Base-by-base conservation (phyloP, 2,113 vertebrate genomes). In the Heterotis niloticus region DNA sequence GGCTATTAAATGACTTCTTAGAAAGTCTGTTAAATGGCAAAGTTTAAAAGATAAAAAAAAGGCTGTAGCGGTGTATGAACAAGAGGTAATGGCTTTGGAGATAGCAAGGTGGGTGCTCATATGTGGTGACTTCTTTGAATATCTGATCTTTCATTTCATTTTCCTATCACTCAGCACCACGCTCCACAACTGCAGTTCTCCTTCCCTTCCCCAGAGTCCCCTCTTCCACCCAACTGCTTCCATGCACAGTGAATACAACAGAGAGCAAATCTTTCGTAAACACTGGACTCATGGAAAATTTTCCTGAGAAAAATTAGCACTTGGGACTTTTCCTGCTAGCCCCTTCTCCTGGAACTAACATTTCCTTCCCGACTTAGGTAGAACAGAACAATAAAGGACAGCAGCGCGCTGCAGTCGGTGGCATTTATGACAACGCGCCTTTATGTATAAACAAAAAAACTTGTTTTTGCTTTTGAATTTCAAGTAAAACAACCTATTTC, bases 121-220 rank as follows among this genome's bases (percentile, higher is more conserved):
- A 84, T 81, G 86, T 44, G 26, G 84, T 91, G 89, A 88, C 88
- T 90, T 91, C 90, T 90, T 88, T 82, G 86, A 87, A 87, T 89
- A 91, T 89, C 85, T 87, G 88, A 90, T 91, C 79, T 86, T 82
- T 65, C 76, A 86, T 83, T 89, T 78, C 84, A 88, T 87, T 86
- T 87, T 90, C 85, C 84, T 88, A 84, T 86, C 83, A 64, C 76
- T 83, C 84, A 75, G 75, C 29, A 78, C 81, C 78, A 81, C 85
- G 83, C 83, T 76, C 76, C 34, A 77, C 82, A 78, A 81, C 84
- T 82, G 2, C 80, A 75, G 81, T 57, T 66, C 77, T 78, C 76
- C 64, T 60, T 80, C 76, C 78, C 54, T 83, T 70, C 26, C 67
- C 56, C 68, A 70, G 79, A 74, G 81, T 54, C 72, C 80, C 71